These are phyloP conservation scores for Chroicocephalus ridibundus DNA, from an alignment of 2,113 vertebrate genomes.

Conservation along the genomic window DNA sequence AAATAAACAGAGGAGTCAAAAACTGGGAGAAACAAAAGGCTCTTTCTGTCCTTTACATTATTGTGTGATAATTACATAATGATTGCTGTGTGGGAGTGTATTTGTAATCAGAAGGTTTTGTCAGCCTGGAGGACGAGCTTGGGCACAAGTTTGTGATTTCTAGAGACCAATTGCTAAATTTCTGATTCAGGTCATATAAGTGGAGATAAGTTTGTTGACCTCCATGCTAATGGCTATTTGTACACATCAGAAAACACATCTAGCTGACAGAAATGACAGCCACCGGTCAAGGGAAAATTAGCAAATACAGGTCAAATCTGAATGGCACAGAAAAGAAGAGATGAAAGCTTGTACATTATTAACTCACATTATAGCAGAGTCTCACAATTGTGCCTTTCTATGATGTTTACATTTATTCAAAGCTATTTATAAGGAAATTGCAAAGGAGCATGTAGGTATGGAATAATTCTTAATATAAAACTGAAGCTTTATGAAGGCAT, in stretches of 20 bases:
- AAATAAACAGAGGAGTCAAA: neutral
- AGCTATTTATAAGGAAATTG: neutral
- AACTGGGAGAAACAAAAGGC: neutral
- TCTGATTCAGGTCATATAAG: neutral
- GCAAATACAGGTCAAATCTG: neutral
- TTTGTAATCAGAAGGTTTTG: neutral
- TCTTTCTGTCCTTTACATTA: neutral
- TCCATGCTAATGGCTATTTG: neutral
- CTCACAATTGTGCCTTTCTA: neutral
- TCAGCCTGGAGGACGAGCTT: neutral
- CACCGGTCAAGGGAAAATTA: neutral
- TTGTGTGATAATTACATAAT: neutral
- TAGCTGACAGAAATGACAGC: neutral
- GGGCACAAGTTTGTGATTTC: neutral
- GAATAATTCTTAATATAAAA: neutral
- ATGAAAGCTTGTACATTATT: neutral
- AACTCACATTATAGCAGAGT: neutral
- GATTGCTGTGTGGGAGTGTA: neutral
- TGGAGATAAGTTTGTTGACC: neutral
- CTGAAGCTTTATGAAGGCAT: neutral
- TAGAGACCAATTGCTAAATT: neutral
- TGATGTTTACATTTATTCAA: neutral
- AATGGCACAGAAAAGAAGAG: neutral
- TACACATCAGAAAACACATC: neutral
- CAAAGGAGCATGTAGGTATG: neutral